Evolutionary conservation across 2,797 vertebrate species (phyloP).

Genomic region (Melanotaenia nigrans): DNA sequence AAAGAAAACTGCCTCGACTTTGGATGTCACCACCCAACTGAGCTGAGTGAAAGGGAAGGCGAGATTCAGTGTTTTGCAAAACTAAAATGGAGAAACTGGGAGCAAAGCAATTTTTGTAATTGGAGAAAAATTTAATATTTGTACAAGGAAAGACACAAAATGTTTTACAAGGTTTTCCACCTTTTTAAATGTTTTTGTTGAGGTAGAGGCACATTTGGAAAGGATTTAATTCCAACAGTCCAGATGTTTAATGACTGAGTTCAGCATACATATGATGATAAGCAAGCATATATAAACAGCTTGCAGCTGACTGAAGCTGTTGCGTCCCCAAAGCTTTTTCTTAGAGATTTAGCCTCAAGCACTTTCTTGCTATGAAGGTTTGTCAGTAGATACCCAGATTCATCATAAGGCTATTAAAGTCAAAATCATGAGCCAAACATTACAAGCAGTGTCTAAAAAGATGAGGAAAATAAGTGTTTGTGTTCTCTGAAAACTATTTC

Average conservation of each 20-base stretch:
- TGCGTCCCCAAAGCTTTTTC: constrained; percentile 44
- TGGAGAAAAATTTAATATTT: constrained; percentile 13
- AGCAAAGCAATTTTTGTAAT: constrained; percentile 15
- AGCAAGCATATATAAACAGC: constrained; percentile 57
- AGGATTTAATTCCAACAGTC: constrained; percentile 53
- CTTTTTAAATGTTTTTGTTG: constrained; percentile 8
- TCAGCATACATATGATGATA: constrained; percentile 62
- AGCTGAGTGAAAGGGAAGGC: constrained; percentile 42
- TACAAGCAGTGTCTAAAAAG: constrained; percentile 13
- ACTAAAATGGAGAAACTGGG: constrained; percentile 18
- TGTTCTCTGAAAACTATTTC: constrained; percentile 6
- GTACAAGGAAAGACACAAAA: constrained; percentile 14
- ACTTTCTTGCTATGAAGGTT: constrained; percentile 42
- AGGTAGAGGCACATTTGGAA: constrained; percentile 39
- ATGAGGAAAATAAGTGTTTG: constrained; percentile 15
- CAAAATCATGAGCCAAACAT: constrained; percentile 38
- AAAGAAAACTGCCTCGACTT: constrained; percentile 70
- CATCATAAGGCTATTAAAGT: constrained; percentile 43
- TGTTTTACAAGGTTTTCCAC: constrained; percentile 8
- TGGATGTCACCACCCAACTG: constrained; percentile 58
- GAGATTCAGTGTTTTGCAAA: constrained; percentile 18
- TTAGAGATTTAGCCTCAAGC: constrained; percentile 46
- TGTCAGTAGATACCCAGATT: constrained; percentile 46
- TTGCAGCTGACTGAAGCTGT: constrained; percentile 55
- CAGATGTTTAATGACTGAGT: constrained; percentile 59